Evolutionary conservation across 2,888 invertebrate genomes (phyloP).

Genomic region (Cheilosia soror): DNA sequence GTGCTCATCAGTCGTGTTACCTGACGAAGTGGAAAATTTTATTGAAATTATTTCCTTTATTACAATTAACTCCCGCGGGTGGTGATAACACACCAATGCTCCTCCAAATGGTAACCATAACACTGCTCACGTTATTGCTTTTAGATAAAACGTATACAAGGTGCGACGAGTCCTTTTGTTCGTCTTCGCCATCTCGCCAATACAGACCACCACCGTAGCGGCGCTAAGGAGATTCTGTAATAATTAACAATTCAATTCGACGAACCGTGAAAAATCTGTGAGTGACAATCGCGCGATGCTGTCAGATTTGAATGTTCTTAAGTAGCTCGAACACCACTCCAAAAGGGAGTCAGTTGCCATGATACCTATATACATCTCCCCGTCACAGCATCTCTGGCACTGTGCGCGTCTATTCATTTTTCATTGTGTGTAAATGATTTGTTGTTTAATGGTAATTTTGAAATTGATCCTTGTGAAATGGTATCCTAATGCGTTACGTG

Average conservation of each 20-base stretch:
- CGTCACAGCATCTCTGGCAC: not conserved
- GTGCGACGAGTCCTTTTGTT: constrained; percentile 62
- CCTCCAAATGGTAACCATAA: constrained; percentile 52
- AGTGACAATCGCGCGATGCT: constrained; percentile 64
- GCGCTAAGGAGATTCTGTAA: constrained; percentile 8
- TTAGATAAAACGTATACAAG: constrained; percentile 57
- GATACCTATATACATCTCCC: constrained; percentile 9
- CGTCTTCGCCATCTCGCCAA: not conserved
- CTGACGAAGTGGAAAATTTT: constrained; percentile 69
- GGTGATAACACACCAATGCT: constrained; percentile 56
- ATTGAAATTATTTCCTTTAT: constrained; percentile 67
- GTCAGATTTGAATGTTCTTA: constrained; percentile 56
- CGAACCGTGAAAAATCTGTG: constrained; percentile 71
- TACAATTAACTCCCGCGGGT: constrained; percentile 57
- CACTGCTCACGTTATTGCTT: constrained; percentile 62
- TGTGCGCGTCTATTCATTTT: constrained; percentile 14
- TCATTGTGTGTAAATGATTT: constrained; percentile 71
- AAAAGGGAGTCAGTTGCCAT: constrained; percentile 29
- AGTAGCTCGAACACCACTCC: constrained; percentile 38
- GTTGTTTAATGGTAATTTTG: constrained; percentile 73
- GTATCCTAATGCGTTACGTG: constrained; percentile 42
- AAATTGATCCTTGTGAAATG: constrained; percentile 64
- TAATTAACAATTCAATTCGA: constrained; percentile 70
- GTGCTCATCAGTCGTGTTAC: constrained; percentile 43
- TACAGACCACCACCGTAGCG: constrained; percentile 27